Base-by-base conservation (phyloP, 2,113 vertebrate genomes). In the Gorsachius goisagi region DNA sequence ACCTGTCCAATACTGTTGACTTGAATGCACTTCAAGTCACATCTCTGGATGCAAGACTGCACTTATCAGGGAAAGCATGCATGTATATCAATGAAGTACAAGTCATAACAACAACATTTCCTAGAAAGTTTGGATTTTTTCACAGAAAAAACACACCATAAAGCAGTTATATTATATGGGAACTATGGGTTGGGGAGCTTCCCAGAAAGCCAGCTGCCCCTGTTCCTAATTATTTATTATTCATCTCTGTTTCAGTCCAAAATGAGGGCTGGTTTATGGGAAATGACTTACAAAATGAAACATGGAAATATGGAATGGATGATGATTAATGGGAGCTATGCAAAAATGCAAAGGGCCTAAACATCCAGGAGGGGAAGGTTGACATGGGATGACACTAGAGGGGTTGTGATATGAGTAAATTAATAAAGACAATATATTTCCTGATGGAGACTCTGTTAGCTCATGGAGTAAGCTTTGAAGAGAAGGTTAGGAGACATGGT, bases 151-250 rank as follows among this genome's bases (percentile, higher is more conserved):
- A 39, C 88, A 82, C 85, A 88, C 85, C 69, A 93, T 41, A 90
- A 82, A 93, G 68, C 55, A 63, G 72, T 82, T 94, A 90, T 94
- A 56, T 81, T 97, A 95, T 96, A 97, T 95, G 96, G 90, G 95
- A 97, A 96, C 88, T 89, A 96, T 72, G 88, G 95, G 83, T 8
- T 95, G 88, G 90, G 95, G 90, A 95, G 64, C 85, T 96, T 96
- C 95, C 97, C 96, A 96, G 95, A 96, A 96, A 95, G 79, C 50
- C 93, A 90, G 96, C 95, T 94, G 93, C 95, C 95, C 95, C 95
- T 96, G 95, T 96, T 97, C 90, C 85, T 95, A 96, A 97, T 97
- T 95, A 96, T 86, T 95, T 95, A 76, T 86, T 92, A 96, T 96
- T 96, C 92, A 95, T 93, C 90, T 96, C 76, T 32, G 33, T 72